Percentiles rank a stretch among this genome's conserved stretches.
phyloP scores from a whole-genome alignment of 1,140 invertebrate genomes.

The Hestina assimilis region DNA sequence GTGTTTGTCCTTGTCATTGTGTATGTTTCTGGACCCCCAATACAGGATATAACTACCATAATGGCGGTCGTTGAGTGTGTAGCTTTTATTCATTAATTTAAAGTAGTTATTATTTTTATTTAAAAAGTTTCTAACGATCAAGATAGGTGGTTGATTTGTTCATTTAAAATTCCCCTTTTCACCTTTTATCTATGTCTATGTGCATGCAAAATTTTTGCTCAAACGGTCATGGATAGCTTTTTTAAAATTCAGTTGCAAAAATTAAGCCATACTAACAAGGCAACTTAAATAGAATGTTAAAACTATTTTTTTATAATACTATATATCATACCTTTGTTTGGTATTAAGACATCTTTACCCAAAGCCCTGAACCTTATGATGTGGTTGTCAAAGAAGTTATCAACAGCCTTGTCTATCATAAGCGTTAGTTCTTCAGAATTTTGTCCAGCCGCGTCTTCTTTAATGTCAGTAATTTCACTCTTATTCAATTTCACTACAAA shows the following conservation, averaged over 20 bases:
- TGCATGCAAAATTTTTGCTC: neutral
- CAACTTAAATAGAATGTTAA: too few species aligned
- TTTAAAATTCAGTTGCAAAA: neutral
- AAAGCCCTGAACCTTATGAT: conserved; percentile 63
- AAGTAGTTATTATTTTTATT: too few species aligned
- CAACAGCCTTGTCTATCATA: conserved; percentile 74
- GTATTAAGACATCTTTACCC: conserved; percentile 45
- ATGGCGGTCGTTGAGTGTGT: too few species aligned
- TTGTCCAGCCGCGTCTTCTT: conserved; percentile 19
- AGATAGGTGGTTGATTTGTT: too few species aligned
- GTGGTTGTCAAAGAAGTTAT: conserved; percentile 79
- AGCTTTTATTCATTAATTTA: too few species aligned
- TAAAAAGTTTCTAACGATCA: too few species aligned
- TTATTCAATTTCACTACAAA: conserved; percentile 56
- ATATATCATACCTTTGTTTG: conserved; percentile 47
- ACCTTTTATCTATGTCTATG: too few species aligned
- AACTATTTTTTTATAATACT: neutral
- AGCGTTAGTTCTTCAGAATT: conserved; percentile 48
- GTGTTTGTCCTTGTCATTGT: too few species aligned
- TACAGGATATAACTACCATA: too few species aligned
- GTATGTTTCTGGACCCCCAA: too few species aligned
- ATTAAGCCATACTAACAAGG: too few species aligned
- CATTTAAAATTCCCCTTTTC: too few species aligned
- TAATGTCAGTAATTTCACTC: conserved; percentile 23
- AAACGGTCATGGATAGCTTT: neutral